A percentile compares a stretch with the other conserved stretches of the same genome.
Evolutionary conservation across 1,140 invertebrate genomes (phyloP).

Genomic region (Homalodisca vitripennis): DNA sequence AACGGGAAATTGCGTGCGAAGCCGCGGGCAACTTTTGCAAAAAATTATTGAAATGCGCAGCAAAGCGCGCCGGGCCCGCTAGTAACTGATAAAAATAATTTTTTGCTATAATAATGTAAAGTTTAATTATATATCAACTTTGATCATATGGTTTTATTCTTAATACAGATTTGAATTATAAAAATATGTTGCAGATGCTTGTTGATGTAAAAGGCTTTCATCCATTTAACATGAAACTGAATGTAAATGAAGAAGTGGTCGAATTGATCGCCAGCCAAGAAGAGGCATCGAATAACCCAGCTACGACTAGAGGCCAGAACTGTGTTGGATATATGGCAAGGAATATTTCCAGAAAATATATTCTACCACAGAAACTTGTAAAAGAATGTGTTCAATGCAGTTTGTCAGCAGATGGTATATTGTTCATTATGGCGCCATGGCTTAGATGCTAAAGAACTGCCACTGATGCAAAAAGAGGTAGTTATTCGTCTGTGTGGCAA

Average conservation of each 20-base stretch:
- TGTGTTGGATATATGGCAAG: not conserved
- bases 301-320: not conserved
- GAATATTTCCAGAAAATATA: not conserved
- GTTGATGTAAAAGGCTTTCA: constrained; percentile 22
- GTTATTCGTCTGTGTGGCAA: no score
- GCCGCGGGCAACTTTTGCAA: no score
- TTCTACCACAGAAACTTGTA: not conserved
- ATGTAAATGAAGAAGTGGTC: constrained; percentile 10
- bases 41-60: no score
- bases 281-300: not conserved
- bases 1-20: no score
- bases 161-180: no score
- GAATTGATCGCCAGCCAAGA: not conserved
- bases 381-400: constrained; percentile 16
- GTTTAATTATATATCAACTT: no score
- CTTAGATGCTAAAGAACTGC: not conserved
- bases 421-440: constrained; percentile 22
- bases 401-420: constrained; percentile 17
- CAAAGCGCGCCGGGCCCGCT: no score
- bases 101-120: no score
- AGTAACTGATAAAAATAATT: no score
- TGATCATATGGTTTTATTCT: no score
- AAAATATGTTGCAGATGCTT: constrained; percentile 15
- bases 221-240: constrained; percentile 17
- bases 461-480: no score